Conservation (phyloP, 2,797 vertebrate species). For the Echiichthys vipera region DNA sequence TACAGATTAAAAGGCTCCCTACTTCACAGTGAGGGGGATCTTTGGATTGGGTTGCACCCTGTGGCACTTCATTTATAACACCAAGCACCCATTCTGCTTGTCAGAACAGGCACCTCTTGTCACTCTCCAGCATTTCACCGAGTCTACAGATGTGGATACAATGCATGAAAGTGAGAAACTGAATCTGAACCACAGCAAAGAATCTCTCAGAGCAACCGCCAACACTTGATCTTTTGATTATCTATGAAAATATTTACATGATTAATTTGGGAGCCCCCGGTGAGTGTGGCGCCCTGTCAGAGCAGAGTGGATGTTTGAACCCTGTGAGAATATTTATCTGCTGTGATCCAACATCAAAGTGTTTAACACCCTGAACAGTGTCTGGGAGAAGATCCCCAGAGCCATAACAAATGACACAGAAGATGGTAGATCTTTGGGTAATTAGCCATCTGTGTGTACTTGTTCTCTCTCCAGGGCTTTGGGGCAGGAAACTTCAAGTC, state of each 20-base stretch:
- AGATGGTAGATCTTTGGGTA: conserved; percentile 64
- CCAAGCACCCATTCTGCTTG: conserved; percentile 62
- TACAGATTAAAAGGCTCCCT: conserved; percentile 74
- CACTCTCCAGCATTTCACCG: conserved; percentile 59
- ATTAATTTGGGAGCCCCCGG: conserved; percentile 50
- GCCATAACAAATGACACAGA: conserved; percentile 66
- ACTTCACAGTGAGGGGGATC: conserved; percentile 62
- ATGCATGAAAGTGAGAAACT: conserved; percentile 73
- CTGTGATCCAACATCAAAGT: conserved; percentile 69
- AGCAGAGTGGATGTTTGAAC: conserved; percentile 47
- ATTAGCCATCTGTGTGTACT: conserved; percentile 70
- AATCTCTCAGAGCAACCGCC: conserved; percentile 47
- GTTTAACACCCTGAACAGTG: conserved; percentile 22
- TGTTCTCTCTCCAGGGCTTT: conserved; percentile 83
- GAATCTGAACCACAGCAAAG: conserved; percentile 69
- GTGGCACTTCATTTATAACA: conserved; percentile 68
- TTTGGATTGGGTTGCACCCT: conserved; percentile 76
- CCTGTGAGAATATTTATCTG: conserved; percentile 47
- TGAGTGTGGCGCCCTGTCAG: conserved; percentile 24
- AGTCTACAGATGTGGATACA: conserved; percentile 72
- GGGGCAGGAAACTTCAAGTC: conserved; percentile 91
- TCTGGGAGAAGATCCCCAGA: conserved; percentile 57
- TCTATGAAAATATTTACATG: conserved; percentile 69
- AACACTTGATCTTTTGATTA: conserved; percentile 68
- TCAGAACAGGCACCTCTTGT: conserved; percentile 74